These are phyloP conservation scores for Pituophis catenifer DNA, from an alignment of 2,113 vertebrate genomes.

Conservation along the genomic window DNA sequence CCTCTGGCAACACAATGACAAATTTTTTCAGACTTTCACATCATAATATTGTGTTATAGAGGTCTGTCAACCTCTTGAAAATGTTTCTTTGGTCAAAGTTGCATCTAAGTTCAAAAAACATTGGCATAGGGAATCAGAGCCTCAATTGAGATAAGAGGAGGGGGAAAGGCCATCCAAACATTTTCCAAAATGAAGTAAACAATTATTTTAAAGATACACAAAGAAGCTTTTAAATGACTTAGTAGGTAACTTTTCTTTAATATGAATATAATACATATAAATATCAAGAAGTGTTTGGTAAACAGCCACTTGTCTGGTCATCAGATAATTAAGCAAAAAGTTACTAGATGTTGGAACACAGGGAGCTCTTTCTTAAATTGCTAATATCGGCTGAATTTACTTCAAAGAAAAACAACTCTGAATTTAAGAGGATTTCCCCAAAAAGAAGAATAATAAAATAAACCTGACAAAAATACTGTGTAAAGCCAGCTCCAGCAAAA, in stretches of 20 bases:
- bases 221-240: not conserved
- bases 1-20: not conserved
- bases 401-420: not conserved
- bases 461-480: not conserved
- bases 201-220: not conserved
- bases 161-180: not conserved
- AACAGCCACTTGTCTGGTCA: not conserved
- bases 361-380: not conserved
- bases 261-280: slow-evolving; percentile 14
- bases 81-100: slow-evolving; percentile 19
- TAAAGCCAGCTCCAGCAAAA: not conserved
- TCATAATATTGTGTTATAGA: not conserved
- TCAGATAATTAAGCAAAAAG: not conserved
- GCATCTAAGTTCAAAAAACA: slow-evolving; percentile 23
- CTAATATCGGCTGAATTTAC: not conserved
- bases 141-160: not conserved
- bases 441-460: not conserved
- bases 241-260: slow-evolving; percentile 14
- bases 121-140: slow-evolving; percentile 17
- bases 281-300: not conserved
- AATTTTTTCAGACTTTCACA: slow-evolving; percentile 13
- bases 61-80: not conserved
- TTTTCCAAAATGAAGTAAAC: not conserved
- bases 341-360: not conserved
- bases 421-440: not conserved